These are phyloP conservation scores for Alosa sapidissima DNA, from an alignment of 2,797 vertebrate species.

Conservation along the genomic window DNA sequence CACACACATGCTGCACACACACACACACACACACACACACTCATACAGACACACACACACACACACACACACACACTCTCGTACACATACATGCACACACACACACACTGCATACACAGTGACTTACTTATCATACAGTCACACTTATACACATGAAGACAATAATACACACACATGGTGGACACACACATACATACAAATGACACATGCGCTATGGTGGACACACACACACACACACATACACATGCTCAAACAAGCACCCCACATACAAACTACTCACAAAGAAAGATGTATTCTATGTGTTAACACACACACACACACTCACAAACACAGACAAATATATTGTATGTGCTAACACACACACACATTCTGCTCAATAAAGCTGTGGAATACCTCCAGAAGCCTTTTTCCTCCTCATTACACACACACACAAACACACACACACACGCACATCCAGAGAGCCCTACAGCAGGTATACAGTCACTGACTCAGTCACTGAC, in stretches of 20 bases:
- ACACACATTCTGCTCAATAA: background rate
- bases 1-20: background rate
- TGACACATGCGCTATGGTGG: too few relatives aligned
- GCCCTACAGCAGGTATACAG: too few relatives aligned
- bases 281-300: too few relatives aligned
- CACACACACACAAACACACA: background rate
- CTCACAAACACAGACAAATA: too few relatives aligned
- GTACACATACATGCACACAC: background rate
- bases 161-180: too few relatives aligned
- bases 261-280: background rate
- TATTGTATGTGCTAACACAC: too few relatives aligned
- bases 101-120: background rate
- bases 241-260: background rate
- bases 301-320: background rate
- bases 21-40: background rate
- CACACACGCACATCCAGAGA: background rate
- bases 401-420: too few relatives aligned
- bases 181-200: background rate
- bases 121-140: background rate
- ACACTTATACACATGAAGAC: background rate
- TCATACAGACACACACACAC: background rate
- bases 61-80: background rate
- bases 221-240: slow-evolving; percentile 12
- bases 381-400: too few relatives aligned
- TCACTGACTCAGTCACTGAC: background rate